Conservation (phyloP, 2,113 vertebrate genomes). For the Chaetodon auriga region DNA sequence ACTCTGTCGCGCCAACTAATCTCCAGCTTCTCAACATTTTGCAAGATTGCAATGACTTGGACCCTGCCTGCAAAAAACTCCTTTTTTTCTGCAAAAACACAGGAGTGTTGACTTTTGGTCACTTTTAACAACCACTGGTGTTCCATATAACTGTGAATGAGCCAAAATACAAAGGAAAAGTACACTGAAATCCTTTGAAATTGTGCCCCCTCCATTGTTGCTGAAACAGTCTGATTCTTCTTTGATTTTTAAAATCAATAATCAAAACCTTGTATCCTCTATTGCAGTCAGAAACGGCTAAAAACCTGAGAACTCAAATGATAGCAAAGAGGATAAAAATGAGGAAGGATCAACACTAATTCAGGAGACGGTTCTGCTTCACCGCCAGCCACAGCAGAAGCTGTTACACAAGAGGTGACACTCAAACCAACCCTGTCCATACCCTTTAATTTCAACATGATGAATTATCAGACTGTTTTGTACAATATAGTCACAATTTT, state of each 20-base stretch:
- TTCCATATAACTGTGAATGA: not conserved
- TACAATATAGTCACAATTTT: not conserved
- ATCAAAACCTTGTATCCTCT: not conserved
- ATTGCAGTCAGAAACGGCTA: not conserved
- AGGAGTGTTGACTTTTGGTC: not conserved
- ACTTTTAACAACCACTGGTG: not conserved
- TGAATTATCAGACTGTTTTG: not conserved
- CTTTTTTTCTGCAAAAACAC: not conserved
- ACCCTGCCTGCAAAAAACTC: not conserved
- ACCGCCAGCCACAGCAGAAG: not conserved
- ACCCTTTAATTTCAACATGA: not conserved
- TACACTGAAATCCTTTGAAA: not conserved
- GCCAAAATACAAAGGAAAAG: not conserved
- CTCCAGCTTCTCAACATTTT: not conserved
- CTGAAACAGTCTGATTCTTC: not conserved
- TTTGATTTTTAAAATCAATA: not conserved
- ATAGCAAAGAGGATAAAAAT: conserved; percentile 9
- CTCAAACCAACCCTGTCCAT: not conserved
- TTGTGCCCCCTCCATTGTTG: not conserved
- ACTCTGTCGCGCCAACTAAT: not conserved
- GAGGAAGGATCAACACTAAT: not conserved
- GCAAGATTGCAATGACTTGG: not conserved
- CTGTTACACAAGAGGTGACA: conserved; percentile 32
- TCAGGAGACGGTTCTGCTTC: conserved; percentile 10
- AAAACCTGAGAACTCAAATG: not conserved